phyloP scores from a whole-genome alignment of 2,888 invertebrate species.

The Tryphoninae sp. region DNA sequence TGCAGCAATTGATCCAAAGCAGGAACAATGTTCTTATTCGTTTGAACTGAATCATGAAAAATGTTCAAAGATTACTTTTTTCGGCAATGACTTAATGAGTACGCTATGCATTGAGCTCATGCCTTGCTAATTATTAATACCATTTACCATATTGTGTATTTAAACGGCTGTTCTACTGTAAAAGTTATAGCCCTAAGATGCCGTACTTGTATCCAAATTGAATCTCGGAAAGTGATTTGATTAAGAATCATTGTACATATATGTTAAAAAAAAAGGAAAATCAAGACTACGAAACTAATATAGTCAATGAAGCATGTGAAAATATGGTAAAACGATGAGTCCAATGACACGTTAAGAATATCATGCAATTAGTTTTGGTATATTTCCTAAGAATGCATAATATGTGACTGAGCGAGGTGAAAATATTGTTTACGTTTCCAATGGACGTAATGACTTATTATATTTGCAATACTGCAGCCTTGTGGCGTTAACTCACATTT shows the following conservation, averaged over 20 bases:
- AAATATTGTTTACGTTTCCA: constrained; percentile 2
- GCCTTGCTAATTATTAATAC: constrained; percentile 2
- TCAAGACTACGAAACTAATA: constrained; percentile 8
- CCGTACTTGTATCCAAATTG: constrained; percentile 46
- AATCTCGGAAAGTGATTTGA: constrained; percentile 47
- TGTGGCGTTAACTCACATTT: constrained; percentile 22
- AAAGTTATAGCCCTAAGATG: neutral
- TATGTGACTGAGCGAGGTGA: constrained; percentile 20
- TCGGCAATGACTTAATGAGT: neutral
- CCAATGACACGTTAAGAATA: constrained; percentile 13
- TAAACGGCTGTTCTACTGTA: constrained; percentile 2
- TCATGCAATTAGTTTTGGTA: constrained; percentile 35
- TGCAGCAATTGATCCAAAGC: constrained; percentile 20
- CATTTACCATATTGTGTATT: neutral
- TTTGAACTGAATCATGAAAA: constrained; percentile 1
- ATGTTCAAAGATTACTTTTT: neutral
- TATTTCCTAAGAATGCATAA: constrained; percentile 45
- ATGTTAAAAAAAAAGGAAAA: constrained; percentile 2
- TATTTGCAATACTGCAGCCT: constrained; percentile 8
- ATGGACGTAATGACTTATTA: constrained; percentile 5
- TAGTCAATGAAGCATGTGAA: constrained; percentile 8
- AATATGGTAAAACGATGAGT: neutral
- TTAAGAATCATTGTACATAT: constrained; percentile 38
- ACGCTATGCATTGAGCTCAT: neutral
- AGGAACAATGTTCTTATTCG: constrained; percentile 16